phyloP scores from a whole-genome alignment of 2,797 vertebrate species.

The Hylomyscus alleni region DNA sequence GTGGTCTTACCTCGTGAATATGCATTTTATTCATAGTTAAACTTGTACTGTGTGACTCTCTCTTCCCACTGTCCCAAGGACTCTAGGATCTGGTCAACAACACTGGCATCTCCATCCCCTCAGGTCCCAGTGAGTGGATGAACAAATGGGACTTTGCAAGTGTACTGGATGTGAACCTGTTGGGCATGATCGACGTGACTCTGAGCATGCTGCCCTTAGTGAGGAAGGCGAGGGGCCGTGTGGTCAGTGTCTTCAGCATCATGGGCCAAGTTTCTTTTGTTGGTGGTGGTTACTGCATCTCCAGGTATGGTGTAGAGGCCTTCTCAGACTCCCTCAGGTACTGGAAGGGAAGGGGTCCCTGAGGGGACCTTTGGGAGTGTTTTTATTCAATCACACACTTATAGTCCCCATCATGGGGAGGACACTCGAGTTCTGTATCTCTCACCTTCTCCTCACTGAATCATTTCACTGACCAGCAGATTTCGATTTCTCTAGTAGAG shows the following conservation, averaged over 20 bases:
- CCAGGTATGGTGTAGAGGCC: slow-evolving; percentile 69
- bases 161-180: slow-evolving; percentile 85
- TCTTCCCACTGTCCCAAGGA: slow-evolving; percentile 74
- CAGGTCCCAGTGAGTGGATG: slow-evolving; percentile 82
- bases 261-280: slow-evolving; percentile 35
- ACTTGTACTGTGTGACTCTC: neutral
- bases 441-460: neutral
- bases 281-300: slow-evolving; percentile 83
- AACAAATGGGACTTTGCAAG: slow-evolving; percentile 82
- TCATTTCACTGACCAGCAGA: neutral
- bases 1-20: neutral
- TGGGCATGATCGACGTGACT: slow-evolving; percentile 87
- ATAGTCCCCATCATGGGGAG: neutral
- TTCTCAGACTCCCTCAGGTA: too few species aligned
- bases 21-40: neutral
- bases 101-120: neutral
- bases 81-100: slow-evolving; percentile 90
- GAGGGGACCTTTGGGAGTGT: rapidly evolving
- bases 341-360: too few species aligned
- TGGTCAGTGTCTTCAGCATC: slow-evolving; percentile 82
- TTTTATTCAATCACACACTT: neutral
- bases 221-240: slow-evolving; percentile 76
- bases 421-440: rapidly evolving
- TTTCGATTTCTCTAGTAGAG: neutral
- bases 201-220: slow-evolving; percentile 81